phyloP scores from a whole-genome alignment of 2,888 invertebrate genomes.

The Agonopterix heracliana region DNA sequence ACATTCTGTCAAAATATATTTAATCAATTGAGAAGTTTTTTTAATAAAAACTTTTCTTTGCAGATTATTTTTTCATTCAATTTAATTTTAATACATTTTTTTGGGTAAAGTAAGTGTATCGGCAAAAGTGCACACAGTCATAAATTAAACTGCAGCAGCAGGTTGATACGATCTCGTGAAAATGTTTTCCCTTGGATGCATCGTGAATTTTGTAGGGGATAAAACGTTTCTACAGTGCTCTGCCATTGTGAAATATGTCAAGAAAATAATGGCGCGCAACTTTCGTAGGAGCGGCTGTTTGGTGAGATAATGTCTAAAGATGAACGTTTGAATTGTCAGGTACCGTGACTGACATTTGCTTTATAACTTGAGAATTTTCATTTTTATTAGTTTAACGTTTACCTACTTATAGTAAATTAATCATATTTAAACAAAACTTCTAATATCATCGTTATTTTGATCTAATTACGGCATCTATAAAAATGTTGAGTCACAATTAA shows the following conservation, averaged over 20 bases:
- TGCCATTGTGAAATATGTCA: slow-evolving; percentile 59
- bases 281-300: slow-evolving; percentile 31
- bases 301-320: slow-evolving; percentile 35
- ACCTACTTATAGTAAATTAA: too few species aligned
- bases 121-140: slow-evolving; percentile 1
- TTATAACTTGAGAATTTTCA: neutral
- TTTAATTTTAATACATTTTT: neutral
- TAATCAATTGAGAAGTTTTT: neutral
- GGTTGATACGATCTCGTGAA: slow-evolving; percentile 3
- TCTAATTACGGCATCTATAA: too few species aligned
- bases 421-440: too few species aligned
- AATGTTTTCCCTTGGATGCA: slow-evolving; percentile 27
- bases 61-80: neutral
- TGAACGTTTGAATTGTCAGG: slow-evolving; percentile 22
- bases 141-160: slow-evolving; percentile 8
- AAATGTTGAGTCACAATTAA: too few species aligned
- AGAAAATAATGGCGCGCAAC: slow-evolving; percentile 52
- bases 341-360: slow-evolving; percentile 19
- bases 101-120: neutral
- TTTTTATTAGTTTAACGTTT: too few species aligned
- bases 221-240: slow-evolving; percentile 31
- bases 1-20: neutral
- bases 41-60: neutral
- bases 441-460: too few species aligned
- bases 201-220: slow-evolving; percentile 38